Evolutionary conservation across 2,888 invertebrate genomes (phyloP), one percentile per base, ranked within the genome.

Genomic region (Platypus cylindrus): DNA sequence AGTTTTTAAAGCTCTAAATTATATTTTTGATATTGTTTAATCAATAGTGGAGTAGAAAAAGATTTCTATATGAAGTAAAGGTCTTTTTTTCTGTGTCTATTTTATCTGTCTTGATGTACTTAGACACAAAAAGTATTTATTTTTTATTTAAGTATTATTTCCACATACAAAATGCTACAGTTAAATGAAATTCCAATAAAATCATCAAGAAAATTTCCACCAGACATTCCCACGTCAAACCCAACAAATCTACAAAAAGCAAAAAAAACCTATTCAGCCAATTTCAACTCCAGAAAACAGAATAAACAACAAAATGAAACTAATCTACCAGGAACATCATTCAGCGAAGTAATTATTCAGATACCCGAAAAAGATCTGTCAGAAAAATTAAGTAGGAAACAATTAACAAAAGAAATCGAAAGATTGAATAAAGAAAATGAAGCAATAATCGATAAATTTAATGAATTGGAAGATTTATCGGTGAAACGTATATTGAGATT

Each of bases 401-500:
- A 48, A 17, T 53, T 69, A 17, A 59, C 56, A 18, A 68, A 66
- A 36, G 70, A 71, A 48, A 71, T 69, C 48, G 59, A 57, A 41
- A 66, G 67, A 39, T 53, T 73, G 1, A 59, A 58, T 0, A 62
- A 63, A 47, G 70, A 70, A 44, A 72, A 71, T 52, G 65, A 66
- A 46, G 63, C 65, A 17, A 54, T 73, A 1, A 58, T 67, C 7
- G 61, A 60, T 2, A 67, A 68, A 2, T 58, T 72, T 2, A 66
- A 67, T 57, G 67, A 66, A 15, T 54, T 54, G 8, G 57, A 62
- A 34, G 54, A 57, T 7, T 43, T 57, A 8, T 53, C 77, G 31
- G 65, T 71, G 34, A 69, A 72, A 47, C 78, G 73, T 47, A 67
- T 78, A 50, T 54, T 64, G 34, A 75, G 74, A 52, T 54, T 78